A percentile compares a stretch with the other conserved stretches of the same genome.
phyloP scores from a whole-genome alignment of 53 echinoderm and acorn worm genomes.

The Astropecten irregularis region DNA sequence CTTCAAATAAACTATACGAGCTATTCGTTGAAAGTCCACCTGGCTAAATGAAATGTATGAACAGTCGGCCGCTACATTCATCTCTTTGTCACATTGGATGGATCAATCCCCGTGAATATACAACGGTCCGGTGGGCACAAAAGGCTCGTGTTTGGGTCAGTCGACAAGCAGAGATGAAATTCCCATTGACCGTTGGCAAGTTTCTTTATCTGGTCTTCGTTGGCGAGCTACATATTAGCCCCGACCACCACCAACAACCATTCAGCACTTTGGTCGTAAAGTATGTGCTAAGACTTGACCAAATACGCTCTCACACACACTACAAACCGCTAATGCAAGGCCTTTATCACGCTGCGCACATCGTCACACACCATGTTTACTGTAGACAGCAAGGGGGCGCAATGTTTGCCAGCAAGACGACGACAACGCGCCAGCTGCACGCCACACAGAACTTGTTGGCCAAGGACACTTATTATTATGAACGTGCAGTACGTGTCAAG shows the following conservation, averaged over 20 bases:
- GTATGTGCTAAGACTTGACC: slow-evolving; percentile 13
- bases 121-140: slow-evolving; percentile 40
- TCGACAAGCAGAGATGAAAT: slow-evolving; percentile 20
- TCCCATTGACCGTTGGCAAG: slow-evolving; percentile 38
- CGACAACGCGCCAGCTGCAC: too few species aligned
- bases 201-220: slow-evolving; percentile 54
- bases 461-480: too few species aligned
- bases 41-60: neutral
- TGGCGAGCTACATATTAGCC: slow-evolving; percentile 22
- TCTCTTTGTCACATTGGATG: neutral
- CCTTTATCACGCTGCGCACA: too few species aligned
- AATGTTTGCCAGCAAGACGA: neutral
- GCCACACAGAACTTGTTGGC: too few species aligned
- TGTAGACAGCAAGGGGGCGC: neutral
- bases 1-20: neutral
- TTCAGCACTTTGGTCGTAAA: slow-evolving; percentile 31
- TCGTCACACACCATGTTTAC: neutral
- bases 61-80: slow-evolving; percentile 12
- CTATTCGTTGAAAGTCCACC: neutral
- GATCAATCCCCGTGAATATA: slow-evolving; percentile 28
- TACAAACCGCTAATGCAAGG: neutral
- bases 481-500: too few species aligned
- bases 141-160: slow-evolving; percentile 48
- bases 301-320: neutral
- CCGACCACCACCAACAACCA: neutral